Conservation (phyloP, 1,140 invertebrate genomes). For the Tyrophagus putrescentiae region DNA sequence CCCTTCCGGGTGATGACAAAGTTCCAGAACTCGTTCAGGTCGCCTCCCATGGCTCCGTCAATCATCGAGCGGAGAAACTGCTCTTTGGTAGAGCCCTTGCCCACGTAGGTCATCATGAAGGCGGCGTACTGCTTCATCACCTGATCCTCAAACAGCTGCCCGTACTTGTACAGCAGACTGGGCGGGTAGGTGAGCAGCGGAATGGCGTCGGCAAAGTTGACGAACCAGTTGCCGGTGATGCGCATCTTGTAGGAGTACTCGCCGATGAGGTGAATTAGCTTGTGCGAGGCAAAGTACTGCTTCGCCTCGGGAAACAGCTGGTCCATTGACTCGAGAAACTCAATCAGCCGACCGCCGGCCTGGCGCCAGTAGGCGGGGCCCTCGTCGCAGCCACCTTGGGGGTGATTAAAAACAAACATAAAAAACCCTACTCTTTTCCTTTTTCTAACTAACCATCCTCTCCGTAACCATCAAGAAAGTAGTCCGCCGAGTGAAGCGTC, state of each 20-base stretch:
- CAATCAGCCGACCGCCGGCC: constrained; percentile 17
- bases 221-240: constrained; percentile 4
- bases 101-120: background rate
- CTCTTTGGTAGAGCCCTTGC: background rate
- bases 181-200: background rate
- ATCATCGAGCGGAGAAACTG: no score
- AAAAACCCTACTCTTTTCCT: no score
- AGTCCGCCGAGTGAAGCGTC: background rate
- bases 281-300: background rate
- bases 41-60: no score
- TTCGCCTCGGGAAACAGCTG: background rate
- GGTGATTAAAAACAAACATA: no score
- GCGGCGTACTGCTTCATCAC: constrained; percentile 12
- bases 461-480: constrained; percentile 14
- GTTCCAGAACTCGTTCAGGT: background rate
- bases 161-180: background rate
- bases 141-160: constrained; percentile 3
- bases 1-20: background rate
- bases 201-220: constrained; percentile 16
- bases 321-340: constrained; percentile 6
- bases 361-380: background rate
- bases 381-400: constrained; percentile 18
- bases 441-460: no score
- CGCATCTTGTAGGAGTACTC: constrained; percentile 16
- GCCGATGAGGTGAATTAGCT: constrained; percentile 12